Conservation (phyloP, 37 sponge, comb jelly and placozoan genomes). For the Crambe crambe region DNA sequence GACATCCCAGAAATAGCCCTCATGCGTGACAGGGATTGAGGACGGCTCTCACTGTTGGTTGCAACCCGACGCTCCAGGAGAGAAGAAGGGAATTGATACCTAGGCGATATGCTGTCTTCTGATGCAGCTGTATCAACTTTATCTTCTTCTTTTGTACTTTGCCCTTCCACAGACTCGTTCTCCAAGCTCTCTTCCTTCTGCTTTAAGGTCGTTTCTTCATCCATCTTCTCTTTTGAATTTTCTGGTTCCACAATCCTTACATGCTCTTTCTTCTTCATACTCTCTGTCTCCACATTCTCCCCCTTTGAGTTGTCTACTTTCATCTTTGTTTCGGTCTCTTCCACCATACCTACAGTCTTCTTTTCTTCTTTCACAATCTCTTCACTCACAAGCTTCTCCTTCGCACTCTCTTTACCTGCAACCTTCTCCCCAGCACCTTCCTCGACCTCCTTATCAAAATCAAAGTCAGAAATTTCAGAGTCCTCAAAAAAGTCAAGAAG, state of each 20-base stretch:
- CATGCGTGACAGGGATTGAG: not conserved
- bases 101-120: not conserved
- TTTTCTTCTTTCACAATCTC: not conserved
- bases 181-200: not conserved
- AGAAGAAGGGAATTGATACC: not conserved
- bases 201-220: not conserved
- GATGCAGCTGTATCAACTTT: not conserved
- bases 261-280: not conserved
- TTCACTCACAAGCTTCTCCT: not conserved
- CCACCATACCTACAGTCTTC: too few species aligned
- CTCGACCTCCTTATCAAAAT: not conserved
- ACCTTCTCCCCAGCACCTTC: not conserved
- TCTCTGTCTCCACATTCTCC: not conserved
- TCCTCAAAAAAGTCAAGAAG: constrained; percentile 17
- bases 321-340: not conserved
- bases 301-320: not conserved
- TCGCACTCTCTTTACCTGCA: not conserved
- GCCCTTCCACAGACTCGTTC: not conserved
- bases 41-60: not conserved
- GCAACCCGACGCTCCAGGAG: not conserved
- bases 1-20: constrained; percentile 8
- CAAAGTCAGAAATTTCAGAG: not conserved
- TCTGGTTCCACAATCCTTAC: not conserved
- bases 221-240: not conserved
- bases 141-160: constrained; percentile 1